These are phyloP conservation scores for Cheilosia urbana DNA, from an alignment of 2,888 invertebrate genomes.

Conservation along the genomic window DNA sequence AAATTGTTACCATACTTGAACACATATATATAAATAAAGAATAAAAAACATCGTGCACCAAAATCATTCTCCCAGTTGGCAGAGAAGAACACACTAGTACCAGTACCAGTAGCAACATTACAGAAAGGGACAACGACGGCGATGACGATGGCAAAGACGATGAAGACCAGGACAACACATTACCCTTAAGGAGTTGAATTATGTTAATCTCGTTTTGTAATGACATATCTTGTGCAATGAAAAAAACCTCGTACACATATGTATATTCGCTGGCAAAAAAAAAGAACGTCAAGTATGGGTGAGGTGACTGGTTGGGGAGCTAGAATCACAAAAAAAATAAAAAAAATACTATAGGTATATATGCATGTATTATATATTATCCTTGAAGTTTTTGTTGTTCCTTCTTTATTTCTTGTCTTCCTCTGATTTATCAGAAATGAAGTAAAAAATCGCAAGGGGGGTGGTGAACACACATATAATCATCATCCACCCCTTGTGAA, in stretches of 20 bases:
- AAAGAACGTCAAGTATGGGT: constrained; percentile 44
- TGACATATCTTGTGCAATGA: constrained; percentile 70
- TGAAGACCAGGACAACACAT: constrained; percentile 51
- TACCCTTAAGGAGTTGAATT: constrained; percentile 70
- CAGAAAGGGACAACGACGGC: constrained; percentile 17
- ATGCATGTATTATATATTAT: constrained; percentile 47
- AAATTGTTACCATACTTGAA: neutral
- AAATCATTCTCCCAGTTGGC: constrained; percentile 1
- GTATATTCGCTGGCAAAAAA: neutral
- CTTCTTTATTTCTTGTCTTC: constrained; percentile 70
- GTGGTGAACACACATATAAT: constrained; percentile 64
- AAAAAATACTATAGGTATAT: neutral
- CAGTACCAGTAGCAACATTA: neutral
- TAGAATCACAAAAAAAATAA: constrained; percentile 32
- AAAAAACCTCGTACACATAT: constrained; percentile 28
- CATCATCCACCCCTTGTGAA: constrained; percentile 68
- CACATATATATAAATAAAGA: constrained; percentile 1
- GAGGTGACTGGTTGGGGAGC: constrained; percentile 14
- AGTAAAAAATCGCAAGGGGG: constrained; percentile 57
- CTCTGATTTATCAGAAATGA: constrained; percentile 70
- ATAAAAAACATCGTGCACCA: neutral
- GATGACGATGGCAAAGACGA: constrained; percentile 21
- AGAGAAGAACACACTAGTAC: neutral
- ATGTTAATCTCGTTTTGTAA: constrained; percentile 73
- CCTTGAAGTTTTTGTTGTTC: constrained; percentile 65